phyloP scores from a whole-genome alignment of 2,113 vertebrate genomes.

The Toxostoma redivivum region DNA sequence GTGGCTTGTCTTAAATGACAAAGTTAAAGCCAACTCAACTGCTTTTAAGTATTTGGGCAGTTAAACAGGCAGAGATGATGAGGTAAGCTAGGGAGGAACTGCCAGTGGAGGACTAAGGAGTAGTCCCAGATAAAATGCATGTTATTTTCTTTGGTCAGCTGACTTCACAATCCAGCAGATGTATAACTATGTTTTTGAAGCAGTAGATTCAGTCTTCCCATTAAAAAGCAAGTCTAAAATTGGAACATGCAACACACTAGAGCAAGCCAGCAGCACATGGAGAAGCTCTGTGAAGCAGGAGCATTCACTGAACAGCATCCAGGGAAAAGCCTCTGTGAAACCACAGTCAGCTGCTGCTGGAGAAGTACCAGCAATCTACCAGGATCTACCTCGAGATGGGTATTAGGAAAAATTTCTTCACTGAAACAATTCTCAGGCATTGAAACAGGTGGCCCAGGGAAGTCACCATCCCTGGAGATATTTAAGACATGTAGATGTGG shows the following conservation, averaged over 20 bases:
- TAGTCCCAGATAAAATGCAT: not conserved
- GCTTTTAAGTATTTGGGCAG: constrained; percentile 20
- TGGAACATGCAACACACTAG: not conserved
- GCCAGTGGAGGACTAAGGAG: not conserved
- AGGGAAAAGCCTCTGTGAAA: not conserved
- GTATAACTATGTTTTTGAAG: not conserved
- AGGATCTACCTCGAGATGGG: not conserved
- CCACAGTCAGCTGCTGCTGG: not conserved
- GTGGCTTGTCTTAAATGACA: constrained; percentile 1
- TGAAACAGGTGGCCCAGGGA: not conserved
- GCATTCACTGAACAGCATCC: not conserved
- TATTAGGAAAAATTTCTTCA: not conserved
- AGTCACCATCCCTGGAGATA: not conserved
- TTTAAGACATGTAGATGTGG: not conserved
- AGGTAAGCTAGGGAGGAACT: not conserved
- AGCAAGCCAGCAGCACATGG: not conserved
- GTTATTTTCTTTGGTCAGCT: not conserved
- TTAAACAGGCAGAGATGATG: not conserved
- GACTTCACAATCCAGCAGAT: not conserved
- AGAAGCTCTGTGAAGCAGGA: not conserved
- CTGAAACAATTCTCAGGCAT: not conserved
- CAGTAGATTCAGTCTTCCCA: not conserved
- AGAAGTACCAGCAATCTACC: not conserved
- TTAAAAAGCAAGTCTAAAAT: not conserved
- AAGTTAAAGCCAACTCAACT: not conserved